Percentiles rank a stretch among this genome's conserved stretches.
These are phyloP conservation scores for Gandaritis pyraliata DNA, from an alignment of 2,888 invertebrate genomes.

Conservation along the genomic window DNA sequence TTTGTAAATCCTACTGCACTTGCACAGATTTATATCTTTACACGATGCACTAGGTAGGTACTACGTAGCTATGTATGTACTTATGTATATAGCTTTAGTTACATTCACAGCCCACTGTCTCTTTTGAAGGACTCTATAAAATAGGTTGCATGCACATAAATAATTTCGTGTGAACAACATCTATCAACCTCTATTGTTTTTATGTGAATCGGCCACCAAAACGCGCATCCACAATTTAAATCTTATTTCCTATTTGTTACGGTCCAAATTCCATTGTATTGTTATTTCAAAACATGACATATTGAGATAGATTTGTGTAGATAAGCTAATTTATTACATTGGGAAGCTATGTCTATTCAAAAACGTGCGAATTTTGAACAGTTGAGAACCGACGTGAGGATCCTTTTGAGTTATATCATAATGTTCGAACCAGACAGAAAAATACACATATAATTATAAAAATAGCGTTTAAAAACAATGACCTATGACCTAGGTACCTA, in stretches of 20 bases:
- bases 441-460: neutral
- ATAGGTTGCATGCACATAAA: constrained; percentile 41
- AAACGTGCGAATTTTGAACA: constrained; percentile 39
- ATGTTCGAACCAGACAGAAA: constrained; percentile 1
- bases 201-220: constrained; percentile 33
- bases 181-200: constrained; percentile 38
- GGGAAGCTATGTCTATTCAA: constrained; percentile 39
- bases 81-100: neutral
- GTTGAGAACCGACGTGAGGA: constrained; percentile 30
- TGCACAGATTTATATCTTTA: constrained; percentile 5
- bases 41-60: constrained; percentile 7
- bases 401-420: constrained; percentile 30
- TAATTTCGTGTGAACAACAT: constrained; percentile 41
- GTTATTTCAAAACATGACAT: constrained; percentile 41
- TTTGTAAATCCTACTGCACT: no score
- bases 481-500: neutral
- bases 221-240: constrained; percentile 19
- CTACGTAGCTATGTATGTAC: no score
- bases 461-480: no score
- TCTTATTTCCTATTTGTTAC: constrained; percentile 28
- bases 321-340: constrained; percentile 42
- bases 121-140: constrained; percentile 40
- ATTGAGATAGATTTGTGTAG: constrained; percentile 37
- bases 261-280: constrained; percentile 28
- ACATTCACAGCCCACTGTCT: constrained; percentile 32